phyloP scores from a whole-genome alignment of 2,888 invertebrate species.

The Drosophila rellima region DNA sequence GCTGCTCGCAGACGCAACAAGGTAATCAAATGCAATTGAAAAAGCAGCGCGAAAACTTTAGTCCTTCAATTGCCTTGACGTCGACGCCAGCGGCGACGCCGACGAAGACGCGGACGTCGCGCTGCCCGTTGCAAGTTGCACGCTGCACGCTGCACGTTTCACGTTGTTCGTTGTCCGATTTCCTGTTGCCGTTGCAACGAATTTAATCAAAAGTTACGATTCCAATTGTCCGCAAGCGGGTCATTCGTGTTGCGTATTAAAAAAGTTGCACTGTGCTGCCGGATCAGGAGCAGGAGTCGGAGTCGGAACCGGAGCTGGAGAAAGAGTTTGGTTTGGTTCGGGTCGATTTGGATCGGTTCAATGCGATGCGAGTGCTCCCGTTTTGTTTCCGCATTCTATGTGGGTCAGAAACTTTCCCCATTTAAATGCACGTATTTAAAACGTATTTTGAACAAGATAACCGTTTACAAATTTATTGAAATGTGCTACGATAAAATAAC shows the following conservation, averaged over 20 bases:
- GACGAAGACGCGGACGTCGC: background rate
- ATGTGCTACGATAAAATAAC: slow-evolving; percentile 7
- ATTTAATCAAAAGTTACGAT: slow-evolving; percentile 84
- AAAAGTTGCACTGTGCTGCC: slow-evolving; percentile 67
- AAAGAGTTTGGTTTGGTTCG: background rate
- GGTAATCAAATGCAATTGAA: slow-evolving; percentile 81
- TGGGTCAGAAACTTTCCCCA: slow-evolving; percentile 55
- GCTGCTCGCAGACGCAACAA: slow-evolving; percentile 66
- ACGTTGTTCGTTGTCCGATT: slow-evolving; percentile 41
- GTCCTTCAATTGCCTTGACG: slow-evolving; percentile 59
- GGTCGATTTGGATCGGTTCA: slow-evolving; percentile 11
- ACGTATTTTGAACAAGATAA: slow-evolving; percentile 33
- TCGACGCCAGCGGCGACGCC: background rate
- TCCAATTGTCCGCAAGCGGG: slow-evolving; percentile 82
- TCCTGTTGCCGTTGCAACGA: slow-evolving; percentile 76
- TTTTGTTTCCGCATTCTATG: slow-evolving; percentile 27
- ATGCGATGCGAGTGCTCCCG: slow-evolving; percentile 30
- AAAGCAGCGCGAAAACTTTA: slow-evolving; percentile 74
- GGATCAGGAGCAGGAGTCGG: slow-evolving; percentile 1
- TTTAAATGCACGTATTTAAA: slow-evolving; percentile 41
- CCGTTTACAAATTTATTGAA: slow-evolving; percentile 14
- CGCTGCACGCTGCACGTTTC: slow-evolving; percentile 1
- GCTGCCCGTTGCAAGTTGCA: background rate
- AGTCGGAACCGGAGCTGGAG: background rate
- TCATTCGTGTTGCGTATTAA: slow-evolving; percentile 82